Conservation (phyloP, 2,113 vertebrate species). For the Siphamia tubifer region DNA sequence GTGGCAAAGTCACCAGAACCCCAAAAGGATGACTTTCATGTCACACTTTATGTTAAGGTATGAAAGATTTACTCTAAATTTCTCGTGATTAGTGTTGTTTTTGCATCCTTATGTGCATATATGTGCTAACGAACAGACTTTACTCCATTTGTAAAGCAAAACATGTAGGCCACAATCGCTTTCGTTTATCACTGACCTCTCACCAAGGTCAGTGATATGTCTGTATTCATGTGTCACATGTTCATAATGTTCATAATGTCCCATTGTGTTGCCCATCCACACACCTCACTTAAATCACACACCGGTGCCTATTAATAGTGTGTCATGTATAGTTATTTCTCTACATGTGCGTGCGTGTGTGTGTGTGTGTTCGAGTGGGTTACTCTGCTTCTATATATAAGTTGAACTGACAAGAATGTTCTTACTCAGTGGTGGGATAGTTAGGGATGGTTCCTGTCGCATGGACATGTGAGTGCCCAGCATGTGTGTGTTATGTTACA, state of each 20-base stretch:
- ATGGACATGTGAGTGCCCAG: not conserved
- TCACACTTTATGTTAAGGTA: slow-evolving; percentile 57
- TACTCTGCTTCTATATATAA: slow-evolving; percentile 61
- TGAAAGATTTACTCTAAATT: not conserved
- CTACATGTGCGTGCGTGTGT: too few species aligned
- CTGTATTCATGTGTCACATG: not conserved
- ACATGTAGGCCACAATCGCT: not conserved
- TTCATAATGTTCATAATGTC: not conserved
- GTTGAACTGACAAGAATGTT: slow-evolving; percentile 64
- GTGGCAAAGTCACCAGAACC: slow-evolving; percentile 9
- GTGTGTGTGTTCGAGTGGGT: not conserved
- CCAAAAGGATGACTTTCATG: accelerated
- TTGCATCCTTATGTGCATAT: not conserved
- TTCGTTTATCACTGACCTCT: slow-evolving; percentile 7
- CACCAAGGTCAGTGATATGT: slow-evolving; percentile 8
- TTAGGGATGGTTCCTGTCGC: slow-evolving; percentile 12
- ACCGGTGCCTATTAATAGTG: not conserved
- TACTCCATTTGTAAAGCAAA: not conserved
- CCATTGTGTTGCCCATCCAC: not conserved
- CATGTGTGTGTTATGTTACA: not conserved
- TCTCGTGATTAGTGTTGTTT: not conserved
- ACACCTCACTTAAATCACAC: not conserved
- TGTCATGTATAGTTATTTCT: slow-evolving; percentile 5
- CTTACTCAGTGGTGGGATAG: slow-evolving; percentile 30
- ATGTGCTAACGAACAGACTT: not conserved